phyloP scores from a whole-genome alignment of 92 coral and sea anemone genomes.

The Palythoa grandis region DNA sequence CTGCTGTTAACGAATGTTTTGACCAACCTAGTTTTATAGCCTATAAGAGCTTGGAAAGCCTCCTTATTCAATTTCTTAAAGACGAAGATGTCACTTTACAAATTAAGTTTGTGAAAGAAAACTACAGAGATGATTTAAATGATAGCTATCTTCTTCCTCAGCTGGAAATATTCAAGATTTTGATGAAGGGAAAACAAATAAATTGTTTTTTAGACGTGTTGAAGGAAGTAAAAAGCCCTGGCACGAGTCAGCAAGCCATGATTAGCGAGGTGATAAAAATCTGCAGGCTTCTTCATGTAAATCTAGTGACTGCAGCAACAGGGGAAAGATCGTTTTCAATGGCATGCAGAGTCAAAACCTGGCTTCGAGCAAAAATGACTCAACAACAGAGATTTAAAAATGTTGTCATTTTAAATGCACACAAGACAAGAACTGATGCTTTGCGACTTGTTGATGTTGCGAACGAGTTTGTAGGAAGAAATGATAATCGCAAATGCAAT shows the following conservation, averaged over 20 bases:
- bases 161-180: slow-evolving; percentile 63
- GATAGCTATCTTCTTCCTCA: slow-evolving; percentile 63
- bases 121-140: slow-evolving; percentile 53
- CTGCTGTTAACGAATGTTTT: slow-evolving; percentile 58
- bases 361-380: slow-evolving; percentile 69
- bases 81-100: slow-evolving; percentile 33
- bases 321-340: slow-evolving; percentile 71
- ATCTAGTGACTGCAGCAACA: slow-evolving; percentile 65
- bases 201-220: slow-evolving; percentile 54
- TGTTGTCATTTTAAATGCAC: slow-evolving; percentile 65
- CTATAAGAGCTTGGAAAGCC: slow-evolving; percentile 59
- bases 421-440: slow-evolving; percentile 59
- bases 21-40: slow-evolving; percentile 63
- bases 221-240: slow-evolving; percentile 41
- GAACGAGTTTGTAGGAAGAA: slow-evolving; percentile 53
- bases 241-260: slow-evolving; percentile 45
- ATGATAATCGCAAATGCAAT: slow-evolving; percentile 60
- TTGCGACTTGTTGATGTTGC: slow-evolving; percentile 57
- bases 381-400: slow-evolving; percentile 66
- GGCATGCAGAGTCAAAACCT: slow-evolving; percentile 69
- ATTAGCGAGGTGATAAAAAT: slow-evolving; percentile 57
- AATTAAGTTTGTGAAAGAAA: slow-evolving; percentile 30
- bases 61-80: slow-evolving; percentile 38
- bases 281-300: slow-evolving; percentile 67
- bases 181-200: slow-evolving; percentile 49